Conservation (phyloP, 2,888 invertebrate species). For the Morinoia aosen region DNA sequence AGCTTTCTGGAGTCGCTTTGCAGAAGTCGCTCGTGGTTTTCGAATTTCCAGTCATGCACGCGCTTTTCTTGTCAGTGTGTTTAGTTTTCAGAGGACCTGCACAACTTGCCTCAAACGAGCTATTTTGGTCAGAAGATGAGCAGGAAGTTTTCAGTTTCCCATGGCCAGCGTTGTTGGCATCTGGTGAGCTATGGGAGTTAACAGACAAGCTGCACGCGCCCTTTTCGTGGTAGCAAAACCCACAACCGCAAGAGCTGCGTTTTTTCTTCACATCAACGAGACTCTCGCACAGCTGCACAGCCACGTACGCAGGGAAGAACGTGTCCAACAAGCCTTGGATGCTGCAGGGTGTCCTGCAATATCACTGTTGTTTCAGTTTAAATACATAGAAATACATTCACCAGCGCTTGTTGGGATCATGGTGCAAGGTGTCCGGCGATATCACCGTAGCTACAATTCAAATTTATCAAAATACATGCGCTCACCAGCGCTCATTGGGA, state of each 20-base stretch:
- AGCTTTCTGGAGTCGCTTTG: neutral
- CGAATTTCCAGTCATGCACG: neutral
- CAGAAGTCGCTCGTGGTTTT: neutral
- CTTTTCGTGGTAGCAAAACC: neutral
- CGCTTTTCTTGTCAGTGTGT: neutral
- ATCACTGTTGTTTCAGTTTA: neutral
- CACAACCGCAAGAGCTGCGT: neutral
- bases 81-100: neutral
- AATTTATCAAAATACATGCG: neutral
- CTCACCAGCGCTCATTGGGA: too few species aligned
- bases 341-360: slow-evolving; percentile 47
- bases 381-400: neutral
- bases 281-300: slow-evolving; percentile 41
- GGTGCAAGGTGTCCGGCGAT: slow-evolving; percentile 37
- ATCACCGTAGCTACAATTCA: neutral
- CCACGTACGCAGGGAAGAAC: slow-evolving; percentile 51
- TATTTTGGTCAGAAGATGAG: neutral
- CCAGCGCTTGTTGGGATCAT: neutral
- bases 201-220: neutral
- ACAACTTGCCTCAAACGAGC: neutral
- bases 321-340: slow-evolving; percentile 39
- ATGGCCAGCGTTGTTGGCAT: neutral
- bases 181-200: neutral
- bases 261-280: neutral
- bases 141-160: neutral